Percentiles rank a stretch among this genome's conserved stretches.
Conservation (phyloP, 2,797 vertebrate species). For the Takifugu ocellatus region DNA sequence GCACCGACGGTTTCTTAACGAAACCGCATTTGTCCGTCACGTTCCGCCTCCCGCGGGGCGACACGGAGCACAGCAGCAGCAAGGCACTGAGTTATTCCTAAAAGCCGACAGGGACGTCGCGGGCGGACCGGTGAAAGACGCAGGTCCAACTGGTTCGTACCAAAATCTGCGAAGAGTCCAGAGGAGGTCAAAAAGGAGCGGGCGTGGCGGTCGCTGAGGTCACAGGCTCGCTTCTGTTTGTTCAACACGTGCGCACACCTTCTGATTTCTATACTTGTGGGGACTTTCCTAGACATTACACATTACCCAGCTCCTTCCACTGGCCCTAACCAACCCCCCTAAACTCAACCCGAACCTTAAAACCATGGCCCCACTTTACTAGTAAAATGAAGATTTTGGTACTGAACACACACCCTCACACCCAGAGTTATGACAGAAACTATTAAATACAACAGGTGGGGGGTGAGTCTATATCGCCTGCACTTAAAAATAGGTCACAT, state of each 20-base stretch:
- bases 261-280: too few relatives aligned
- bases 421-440: slow-evolving; percentile 9
- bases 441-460: not conserved
- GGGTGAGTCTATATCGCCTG: not conserved
- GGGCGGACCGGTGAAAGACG: slow-evolving; percentile 1
- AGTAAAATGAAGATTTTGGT: not conserved
- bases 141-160: slow-evolving; percentile 18
- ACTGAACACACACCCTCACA: slow-evolving; percentile 4
- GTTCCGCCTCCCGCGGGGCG: not conserved
- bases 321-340: too few relatives aligned
- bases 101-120: slow-evolving; percentile 43
- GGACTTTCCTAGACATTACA: too few relatives aligned
- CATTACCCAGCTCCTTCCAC: too few relatives aligned
- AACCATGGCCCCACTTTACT: not conserved
- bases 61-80: slow-evolving; percentile 43
- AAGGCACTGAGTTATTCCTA: slow-evolving; percentile 71
- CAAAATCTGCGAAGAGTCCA: slow-evolving; percentile 23
- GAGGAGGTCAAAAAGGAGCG: slow-evolving; percentile 21
- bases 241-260: too few relatives aligned
- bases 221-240: not conserved
- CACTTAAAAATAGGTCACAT: slow-evolving; percentile 1
- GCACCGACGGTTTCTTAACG: too few relatives aligned
- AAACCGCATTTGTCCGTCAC: too few relatives aligned
- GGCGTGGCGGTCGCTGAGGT: slow-evolving; percentile 44
- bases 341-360: too few relatives aligned